These are phyloP conservation scores for Phenganax subtilis DNA, from an alignment of 92 coral and sea anemone species.

Conservation along the genomic window DNA sequence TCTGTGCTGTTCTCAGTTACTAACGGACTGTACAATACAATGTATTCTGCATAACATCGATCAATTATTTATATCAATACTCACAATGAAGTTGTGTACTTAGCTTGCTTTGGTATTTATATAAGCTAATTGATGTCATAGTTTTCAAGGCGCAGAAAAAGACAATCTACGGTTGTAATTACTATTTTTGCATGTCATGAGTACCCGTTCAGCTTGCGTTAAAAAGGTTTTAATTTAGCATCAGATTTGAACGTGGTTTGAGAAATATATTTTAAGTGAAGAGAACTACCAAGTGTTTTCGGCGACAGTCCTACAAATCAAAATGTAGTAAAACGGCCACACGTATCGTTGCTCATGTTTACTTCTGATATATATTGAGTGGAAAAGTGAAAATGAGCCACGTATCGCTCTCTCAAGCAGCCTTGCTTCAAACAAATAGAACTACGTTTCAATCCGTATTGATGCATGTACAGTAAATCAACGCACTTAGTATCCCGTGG, in stretches of 20 bases:
- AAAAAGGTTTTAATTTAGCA: too few relatives aligned
- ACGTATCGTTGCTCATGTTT: not conserved
- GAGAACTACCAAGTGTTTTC: not conserved
- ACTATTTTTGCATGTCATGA: too few relatives aligned
- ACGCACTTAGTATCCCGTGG: too few relatives aligned
- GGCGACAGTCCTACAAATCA: not conserved
- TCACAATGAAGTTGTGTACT: not conserved
- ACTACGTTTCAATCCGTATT: not conserved
- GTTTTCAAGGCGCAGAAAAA: too few relatives aligned
- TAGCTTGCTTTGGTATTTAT: not conserved
- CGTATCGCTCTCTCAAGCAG: constrained; percentile 2
- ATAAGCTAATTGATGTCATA: not conserved
- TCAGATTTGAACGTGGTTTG: too few relatives aligned
- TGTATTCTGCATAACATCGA: too few relatives aligned
- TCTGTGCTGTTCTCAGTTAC: too few relatives aligned
- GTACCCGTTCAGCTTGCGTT: too few relatives aligned
- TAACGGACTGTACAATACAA: too few relatives aligned
- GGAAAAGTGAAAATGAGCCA: not conserved
- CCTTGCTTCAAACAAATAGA: not conserved
- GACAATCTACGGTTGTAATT: too few relatives aligned
- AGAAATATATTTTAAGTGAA: not conserved
- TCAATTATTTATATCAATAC: not conserved
- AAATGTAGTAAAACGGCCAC: not conserved
- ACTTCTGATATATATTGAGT: not conserved
- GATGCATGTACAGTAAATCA: not conserved